Percentiles rank a stretch among this genome's conserved stretches.
Evolutionary conservation across 2,797 vertebrate genomes (phyloP).

Genomic region (Naso thynnoides): DNA sequence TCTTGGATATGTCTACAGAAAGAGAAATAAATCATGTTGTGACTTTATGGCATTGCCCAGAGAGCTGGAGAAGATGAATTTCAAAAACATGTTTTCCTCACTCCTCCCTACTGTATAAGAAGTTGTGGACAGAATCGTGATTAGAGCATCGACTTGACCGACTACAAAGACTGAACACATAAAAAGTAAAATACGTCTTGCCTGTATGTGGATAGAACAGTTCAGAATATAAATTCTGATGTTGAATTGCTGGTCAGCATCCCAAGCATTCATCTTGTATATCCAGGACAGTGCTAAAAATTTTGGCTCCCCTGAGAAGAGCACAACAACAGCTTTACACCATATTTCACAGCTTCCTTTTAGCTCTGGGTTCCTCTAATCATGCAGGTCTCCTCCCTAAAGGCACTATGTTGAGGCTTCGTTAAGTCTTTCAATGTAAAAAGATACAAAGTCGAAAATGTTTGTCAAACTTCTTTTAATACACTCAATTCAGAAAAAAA

Average conservation of each 20-base stretch:
- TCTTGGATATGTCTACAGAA: conserved; percentile 74
- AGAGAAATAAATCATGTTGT: conserved; percentile 71
- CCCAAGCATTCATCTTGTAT: conserved; percentile 5
- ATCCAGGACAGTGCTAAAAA: not conserved
- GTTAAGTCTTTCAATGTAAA: too few relatives aligned
- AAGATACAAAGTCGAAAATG: too few relatives aligned
- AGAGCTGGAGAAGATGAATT: conserved; percentile 68
- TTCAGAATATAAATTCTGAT: conserved; percentile 29
- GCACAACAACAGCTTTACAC: not conserved
- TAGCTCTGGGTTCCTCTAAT: too few relatives aligned
- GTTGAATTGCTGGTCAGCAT: conserved; percentile 12
- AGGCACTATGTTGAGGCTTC: too few relatives aligned
- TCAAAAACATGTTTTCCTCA: conserved; percentile 62
- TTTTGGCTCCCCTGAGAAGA: conserved; percentile 7
- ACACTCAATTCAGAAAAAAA: too few relatives aligned
- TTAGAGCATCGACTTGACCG: conserved; percentile 27
- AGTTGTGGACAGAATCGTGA: conserved; percentile 58
- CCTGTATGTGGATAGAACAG: not conserved
- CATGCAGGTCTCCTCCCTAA: too few relatives aligned
- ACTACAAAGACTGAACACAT: conserved; percentile 30
- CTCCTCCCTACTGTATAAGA: conserved; percentile 36
- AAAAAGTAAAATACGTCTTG: not conserved
- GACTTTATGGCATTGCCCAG: conserved; percentile 57
- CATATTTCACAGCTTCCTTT: too few relatives aligned
- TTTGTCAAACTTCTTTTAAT: too few relatives aligned